These are phyloP conservation scores for Trachelus troglodyta DNA, from an alignment of 2,888 invertebrate species.

Conservation along the genomic window DNA sequence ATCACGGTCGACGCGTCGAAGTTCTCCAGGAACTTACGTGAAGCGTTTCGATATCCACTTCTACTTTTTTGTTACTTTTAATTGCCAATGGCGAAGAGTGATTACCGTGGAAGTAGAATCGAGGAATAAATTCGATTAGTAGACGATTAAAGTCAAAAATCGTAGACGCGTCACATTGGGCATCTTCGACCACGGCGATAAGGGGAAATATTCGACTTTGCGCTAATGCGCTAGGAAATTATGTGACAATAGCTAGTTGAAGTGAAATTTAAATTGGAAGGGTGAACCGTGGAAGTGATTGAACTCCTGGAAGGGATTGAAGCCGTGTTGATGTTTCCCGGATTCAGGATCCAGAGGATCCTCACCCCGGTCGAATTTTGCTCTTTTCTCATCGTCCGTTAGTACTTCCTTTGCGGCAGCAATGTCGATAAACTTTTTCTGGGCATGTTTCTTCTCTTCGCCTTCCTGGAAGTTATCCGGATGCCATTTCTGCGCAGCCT, in stretches of 20 bases:
- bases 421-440: constrained; percentile 98
- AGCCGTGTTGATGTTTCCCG: constrained; percentile 71
- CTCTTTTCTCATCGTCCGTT: constrained; percentile 90
- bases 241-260: constrained; percentile 73
- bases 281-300: constrained; percentile 81
- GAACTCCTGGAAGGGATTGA: constrained; percentile 80
- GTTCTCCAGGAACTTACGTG: neutral
- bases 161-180: neutral
- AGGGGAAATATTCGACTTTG: neutral
- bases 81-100: neutral
- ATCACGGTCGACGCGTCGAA: neutral
- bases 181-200: neutral
- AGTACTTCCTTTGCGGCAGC: constrained; percentile 98
- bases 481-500: constrained; percentile 98
- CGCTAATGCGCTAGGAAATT: neutral
- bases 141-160: neutral
- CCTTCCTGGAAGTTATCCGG: constrained; percentile 91
- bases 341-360: constrained; percentile 98
- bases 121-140: neutral
- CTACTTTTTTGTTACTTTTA: neutral
- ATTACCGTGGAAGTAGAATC: neutral
- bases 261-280: constrained; percentile 98
- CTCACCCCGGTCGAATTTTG: constrained; percentile 92
- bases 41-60: neutral
- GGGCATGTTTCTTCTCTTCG: constrained; percentile 92